Conservation (phyloP, 2,888 invertebrate species). For the Pseudococcus longispinus region DNA sequence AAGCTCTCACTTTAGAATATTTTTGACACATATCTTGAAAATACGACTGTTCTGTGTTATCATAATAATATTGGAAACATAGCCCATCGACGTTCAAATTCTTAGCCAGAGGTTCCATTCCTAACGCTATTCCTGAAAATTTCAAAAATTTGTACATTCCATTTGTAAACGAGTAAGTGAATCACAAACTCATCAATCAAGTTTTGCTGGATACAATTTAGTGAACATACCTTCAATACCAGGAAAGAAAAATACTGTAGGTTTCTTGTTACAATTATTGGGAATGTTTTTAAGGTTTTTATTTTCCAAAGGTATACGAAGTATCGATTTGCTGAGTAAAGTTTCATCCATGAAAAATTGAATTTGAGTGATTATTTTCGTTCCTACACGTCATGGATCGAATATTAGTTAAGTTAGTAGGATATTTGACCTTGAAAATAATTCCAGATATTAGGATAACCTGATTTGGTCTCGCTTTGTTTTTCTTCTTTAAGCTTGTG, state of each 20-base stretch:
- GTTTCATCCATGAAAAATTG: too few relatives aligned
- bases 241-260: neutral
- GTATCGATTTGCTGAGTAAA: too few relatives aligned
- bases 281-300: neutral
- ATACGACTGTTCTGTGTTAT: slow-evolving; percentile 62
- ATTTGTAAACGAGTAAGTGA: too few relatives aligned
- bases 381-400: too few relatives aligned
- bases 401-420: too few relatives aligned
- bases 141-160: too few relatives aligned
- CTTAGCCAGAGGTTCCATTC: slow-evolving; percentile 66
- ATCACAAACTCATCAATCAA: too few relatives aligned
- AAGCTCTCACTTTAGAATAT: neutral
- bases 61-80: slow-evolving; percentile 67
- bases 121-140: slow-evolving; percentile 65
- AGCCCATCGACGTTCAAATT: slow-evolving; percentile 66
- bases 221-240: neutral
- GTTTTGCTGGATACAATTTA: too few relatives aligned
- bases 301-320: neutral
- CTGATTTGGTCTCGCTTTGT: neutral
- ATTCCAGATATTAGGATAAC: neutral
- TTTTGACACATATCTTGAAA: neutral
- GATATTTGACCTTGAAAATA: too few relatives aligned
- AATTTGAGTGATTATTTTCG: too few relatives aligned
- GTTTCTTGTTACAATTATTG: neutral
- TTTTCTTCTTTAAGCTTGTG: slow-evolving; percentile 62